phyloP scores from a whole-genome alignment of 2,888 invertebrate genomes.

The Antheraea assamensis region DNA sequence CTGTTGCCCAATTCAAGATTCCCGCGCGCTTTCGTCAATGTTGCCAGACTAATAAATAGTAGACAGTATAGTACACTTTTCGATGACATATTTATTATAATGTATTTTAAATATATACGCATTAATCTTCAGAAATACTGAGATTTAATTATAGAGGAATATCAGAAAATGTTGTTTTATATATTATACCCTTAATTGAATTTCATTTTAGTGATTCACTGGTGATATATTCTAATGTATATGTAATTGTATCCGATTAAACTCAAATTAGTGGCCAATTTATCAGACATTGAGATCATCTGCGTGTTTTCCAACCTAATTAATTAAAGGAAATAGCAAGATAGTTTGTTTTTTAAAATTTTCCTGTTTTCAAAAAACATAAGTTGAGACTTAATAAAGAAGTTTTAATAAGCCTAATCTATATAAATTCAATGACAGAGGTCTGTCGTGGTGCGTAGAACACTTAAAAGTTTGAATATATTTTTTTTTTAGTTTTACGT shows the following conservation, averaged over 20 bases:
- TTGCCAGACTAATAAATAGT: constrained; percentile 18
- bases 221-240: background rate
- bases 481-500: too few relatives aligned
- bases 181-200: background rate
- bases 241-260: background rate
- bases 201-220: background rate
- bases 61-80: constrained; percentile 15
- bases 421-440: too few relatives aligned
- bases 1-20: constrained; percentile 11
- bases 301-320: background rate
- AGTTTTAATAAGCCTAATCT: too few relatives aligned
- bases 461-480: too few relatives aligned
- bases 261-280: background rate
- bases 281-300: too few relatives aligned
- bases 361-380: background rate
- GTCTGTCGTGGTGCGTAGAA: too few relatives aligned
- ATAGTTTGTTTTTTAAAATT: background rate
- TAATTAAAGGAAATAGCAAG: background rate
- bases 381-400: background rate
- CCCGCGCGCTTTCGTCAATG: constrained; percentile 18
- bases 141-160: background rate
- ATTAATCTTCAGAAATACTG: background rate
- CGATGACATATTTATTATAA: background rate
- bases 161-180: background rate
- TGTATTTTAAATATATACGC: background rate